Conservation (phyloP, 2,797 vertebrate genomes). For the Saxicola maurus region DNA sequence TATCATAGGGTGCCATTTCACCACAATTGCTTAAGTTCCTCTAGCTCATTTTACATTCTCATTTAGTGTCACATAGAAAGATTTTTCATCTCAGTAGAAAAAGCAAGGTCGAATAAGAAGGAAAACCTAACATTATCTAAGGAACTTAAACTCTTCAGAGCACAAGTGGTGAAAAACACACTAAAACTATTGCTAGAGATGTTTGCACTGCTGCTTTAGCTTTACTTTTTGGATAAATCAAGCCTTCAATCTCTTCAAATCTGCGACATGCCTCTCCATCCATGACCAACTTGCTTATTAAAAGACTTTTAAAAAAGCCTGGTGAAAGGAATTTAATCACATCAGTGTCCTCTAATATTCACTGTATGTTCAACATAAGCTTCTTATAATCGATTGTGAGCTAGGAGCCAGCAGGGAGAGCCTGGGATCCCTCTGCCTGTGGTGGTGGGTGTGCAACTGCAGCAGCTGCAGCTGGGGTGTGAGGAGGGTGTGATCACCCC, state of each 20-base stretch:
- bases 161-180: neutral
- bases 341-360: neutral
- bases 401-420: neutral
- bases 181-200: neutral
- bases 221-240: neutral
- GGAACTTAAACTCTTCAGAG: neutral
- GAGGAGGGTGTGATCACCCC: neutral
- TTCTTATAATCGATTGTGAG: neutral
- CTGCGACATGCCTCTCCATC: neutral
- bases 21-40: neutral
- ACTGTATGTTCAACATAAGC: neutral
- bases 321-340: neutral
- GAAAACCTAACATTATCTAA: neutral
- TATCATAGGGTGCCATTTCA: neutral
- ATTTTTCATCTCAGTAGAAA: neutral
- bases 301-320: neutral
- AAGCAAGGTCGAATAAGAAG: neutral
- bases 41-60: neutral
- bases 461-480: neutral
- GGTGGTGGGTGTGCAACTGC: neutral
- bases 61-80: neutral
- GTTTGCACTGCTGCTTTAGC: neutral
- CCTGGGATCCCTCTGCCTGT: neutral
- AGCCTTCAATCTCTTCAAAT: neutral
- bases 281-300: neutral